Evolutionary conservation across 35 echinoderm and acorn worm genomes (phyloP).

Genomic region (Diadema setosum): DNA sequence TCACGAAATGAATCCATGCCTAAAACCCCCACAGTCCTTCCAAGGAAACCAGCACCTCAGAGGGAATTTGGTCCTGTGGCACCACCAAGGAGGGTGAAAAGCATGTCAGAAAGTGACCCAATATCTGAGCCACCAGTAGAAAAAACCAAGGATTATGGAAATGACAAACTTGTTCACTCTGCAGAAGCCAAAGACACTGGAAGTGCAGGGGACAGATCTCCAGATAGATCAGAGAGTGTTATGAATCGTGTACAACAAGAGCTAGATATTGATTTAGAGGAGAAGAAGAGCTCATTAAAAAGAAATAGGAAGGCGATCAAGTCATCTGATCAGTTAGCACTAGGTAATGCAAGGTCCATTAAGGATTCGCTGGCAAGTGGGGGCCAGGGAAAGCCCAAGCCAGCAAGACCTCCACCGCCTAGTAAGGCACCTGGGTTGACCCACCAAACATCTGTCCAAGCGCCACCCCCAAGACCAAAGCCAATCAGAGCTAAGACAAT

Average conservation of each 20-base stretch:
- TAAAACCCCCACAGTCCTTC: neutral
- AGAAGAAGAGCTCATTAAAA: neutral
- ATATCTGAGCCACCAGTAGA: neutral
- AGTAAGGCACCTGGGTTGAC: neutral
- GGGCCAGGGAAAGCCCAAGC: neutral
- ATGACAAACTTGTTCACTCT: too few relatives aligned
- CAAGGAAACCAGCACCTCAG: neutral
- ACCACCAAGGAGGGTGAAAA: slow-evolving; percentile 1
- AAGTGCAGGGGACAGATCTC: too few relatives aligned
- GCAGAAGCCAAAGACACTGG: too few relatives aligned
- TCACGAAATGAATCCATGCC: too few relatives aligned
- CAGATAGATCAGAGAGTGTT: too few relatives aligned
- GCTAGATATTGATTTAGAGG: too few relatives aligned
- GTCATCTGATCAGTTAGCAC: neutral
- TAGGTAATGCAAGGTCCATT: neutral
- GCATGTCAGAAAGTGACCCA: neutral
- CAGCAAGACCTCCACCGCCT: neutral
- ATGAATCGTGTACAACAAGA: too few relatives aligned
- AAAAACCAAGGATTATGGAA: too few relatives aligned
- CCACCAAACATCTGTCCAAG: neutral
- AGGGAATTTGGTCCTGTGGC: slow-evolving; percentile 8
- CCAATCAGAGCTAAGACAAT: slow-evolving; percentile 17
- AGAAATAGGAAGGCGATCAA: neutral
- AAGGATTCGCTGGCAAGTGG: neutral
- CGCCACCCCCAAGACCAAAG: slow-evolving; percentile 7